Evolutionary conservation across 2,113 vertebrate species (phyloP), one percentile per base, ranked within the genome.

Genomic region (Galeopterus variegatus): DNA sequence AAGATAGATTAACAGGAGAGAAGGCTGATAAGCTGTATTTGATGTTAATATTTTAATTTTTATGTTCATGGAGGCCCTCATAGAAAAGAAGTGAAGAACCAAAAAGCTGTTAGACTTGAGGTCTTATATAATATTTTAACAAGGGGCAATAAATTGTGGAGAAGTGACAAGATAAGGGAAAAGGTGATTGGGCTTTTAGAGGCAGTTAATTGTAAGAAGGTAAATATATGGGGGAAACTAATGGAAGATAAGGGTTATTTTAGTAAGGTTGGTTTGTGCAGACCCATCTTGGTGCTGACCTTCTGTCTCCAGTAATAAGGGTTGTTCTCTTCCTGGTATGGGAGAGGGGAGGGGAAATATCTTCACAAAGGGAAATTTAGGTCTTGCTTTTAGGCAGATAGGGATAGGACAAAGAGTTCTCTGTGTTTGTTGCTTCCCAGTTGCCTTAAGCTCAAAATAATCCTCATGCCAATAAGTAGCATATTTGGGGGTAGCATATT

Each of bases 381-480:
- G 56, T 77, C 36, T 36, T 95, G 24, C 12, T 92, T 94, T 65
- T 79, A 83, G 41, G 33, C 26, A 86, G 62, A 58, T 75, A 56
- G 33, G 50, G 50, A 90, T 45, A 90, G 17, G 31, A 33, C 14
- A 83, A 67, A 75, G 50, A 77, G 31, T 9, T 80, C 45, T 96
- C n/a, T 77, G 1, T 95, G 73, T 80, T 91, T 77, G 26, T 14
- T 86, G 13, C 65, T 87, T 79, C 48, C 50, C 52, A 31, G 0
- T 62, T 88, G 45, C n/a, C 75, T 96, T 96, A 23, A 48, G n/a
- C 21, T 93, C 33, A 90, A 80, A 92, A 67, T 88, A 82, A 88
- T 85, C 6, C 15, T 84, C 90, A 72, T 48, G 67, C 26, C 8
- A n/a, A n/a, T 26, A 65, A 90, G n/a, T 95, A 50, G 24, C 50